These are phyloP conservation scores for Girardinichthys multiradiatus DNA, from an alignment of 2,113 vertebrate genomes.

Conservation along the genomic window DNA sequence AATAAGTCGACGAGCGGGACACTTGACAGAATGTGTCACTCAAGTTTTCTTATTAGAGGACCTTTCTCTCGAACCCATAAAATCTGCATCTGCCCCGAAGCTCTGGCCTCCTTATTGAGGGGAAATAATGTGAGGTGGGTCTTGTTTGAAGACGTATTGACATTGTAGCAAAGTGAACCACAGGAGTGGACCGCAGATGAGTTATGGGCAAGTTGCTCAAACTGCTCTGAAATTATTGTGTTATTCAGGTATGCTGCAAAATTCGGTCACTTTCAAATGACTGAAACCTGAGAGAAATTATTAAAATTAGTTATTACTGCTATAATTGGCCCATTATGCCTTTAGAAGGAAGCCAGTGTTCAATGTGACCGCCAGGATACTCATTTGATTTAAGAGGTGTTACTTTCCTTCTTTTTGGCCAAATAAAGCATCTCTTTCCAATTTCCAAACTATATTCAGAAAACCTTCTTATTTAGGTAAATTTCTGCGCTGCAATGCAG, in stretches of 20 bases:
- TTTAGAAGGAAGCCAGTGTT: not conserved
- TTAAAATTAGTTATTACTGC: not conserved
- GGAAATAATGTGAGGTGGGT: not conserved
- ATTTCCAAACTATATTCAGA: constrained; percentile 19
- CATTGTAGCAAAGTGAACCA: not conserved
- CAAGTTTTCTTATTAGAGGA: constrained; percentile 20
- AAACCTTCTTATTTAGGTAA: not conserved
- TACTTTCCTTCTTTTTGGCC: not conserved
- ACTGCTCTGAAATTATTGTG: not conserved
- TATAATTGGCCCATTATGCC: too few species aligned
- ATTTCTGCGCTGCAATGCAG: not conserved
- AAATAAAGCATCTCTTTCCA: not conserved
- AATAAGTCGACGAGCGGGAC: constrained; percentile 39
- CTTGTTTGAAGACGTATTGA: not conserved
- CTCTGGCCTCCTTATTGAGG: not conserved
- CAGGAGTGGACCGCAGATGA: not conserved
- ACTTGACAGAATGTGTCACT: constrained; percentile 12
- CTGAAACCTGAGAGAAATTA: not conserved
- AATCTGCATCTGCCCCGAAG: not conserved
- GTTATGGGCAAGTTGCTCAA: not conserved
- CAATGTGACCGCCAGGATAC: not conserved
- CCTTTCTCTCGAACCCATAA: not conserved
- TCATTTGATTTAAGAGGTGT: not conserved
- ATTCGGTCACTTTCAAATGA: not conserved
- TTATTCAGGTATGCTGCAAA: not conserved